These are phyloP conservation scores for Petrocephalus zakoni DNA, from an alignment of 2,113 vertebrate genomes.

Conservation along the genomic window DNA sequence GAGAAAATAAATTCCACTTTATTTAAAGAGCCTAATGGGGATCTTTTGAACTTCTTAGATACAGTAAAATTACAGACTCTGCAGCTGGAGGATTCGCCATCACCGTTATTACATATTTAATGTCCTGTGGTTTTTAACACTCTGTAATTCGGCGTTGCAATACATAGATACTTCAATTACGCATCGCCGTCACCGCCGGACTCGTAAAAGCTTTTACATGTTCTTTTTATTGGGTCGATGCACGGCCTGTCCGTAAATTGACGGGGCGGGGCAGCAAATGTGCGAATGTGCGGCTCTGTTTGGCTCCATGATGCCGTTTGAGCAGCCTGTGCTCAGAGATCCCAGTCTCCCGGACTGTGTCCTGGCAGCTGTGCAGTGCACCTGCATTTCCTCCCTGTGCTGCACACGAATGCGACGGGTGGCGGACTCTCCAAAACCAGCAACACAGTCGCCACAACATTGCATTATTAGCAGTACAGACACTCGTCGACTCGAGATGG, in stretches of 20 bases:
- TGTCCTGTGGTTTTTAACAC: slow-evolving; percentile 2
- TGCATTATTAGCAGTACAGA: background rate
- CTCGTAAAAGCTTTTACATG: background rate
- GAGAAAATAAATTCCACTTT: slow-evolving; percentile 61
- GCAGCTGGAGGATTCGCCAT: slow-evolving; percentile 36
- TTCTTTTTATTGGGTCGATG: background rate
- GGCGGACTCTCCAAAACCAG: background rate
- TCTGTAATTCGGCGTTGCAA: slow-evolving; percentile 5
- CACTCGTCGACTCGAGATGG: too few relatives aligned
- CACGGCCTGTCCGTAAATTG: background rate
- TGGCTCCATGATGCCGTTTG: background rate
- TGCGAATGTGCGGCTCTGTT: background rate
- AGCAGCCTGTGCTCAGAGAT: background rate
- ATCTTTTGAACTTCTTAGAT: slow-evolving; percentile 65
- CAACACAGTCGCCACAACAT: background rate
- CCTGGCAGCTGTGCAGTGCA: slow-evolving; percentile 29
- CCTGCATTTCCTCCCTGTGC: background rate
- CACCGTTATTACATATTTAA: slow-evolving; percentile 7
- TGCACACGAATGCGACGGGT: background rate
- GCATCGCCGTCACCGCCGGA: background rate
- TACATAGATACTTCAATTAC: slow-evolving; percentile 5
- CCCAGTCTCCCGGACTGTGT: slow-evolving; percentile 21
- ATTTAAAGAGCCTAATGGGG: slow-evolving; percentile 69
- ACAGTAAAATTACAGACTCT: slow-evolving; percentile 59
- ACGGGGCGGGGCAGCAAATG: background rate